Conservation (phyloP, 1,140 invertebrate genomes). For the Leguminivora glycinivorella region DNA sequence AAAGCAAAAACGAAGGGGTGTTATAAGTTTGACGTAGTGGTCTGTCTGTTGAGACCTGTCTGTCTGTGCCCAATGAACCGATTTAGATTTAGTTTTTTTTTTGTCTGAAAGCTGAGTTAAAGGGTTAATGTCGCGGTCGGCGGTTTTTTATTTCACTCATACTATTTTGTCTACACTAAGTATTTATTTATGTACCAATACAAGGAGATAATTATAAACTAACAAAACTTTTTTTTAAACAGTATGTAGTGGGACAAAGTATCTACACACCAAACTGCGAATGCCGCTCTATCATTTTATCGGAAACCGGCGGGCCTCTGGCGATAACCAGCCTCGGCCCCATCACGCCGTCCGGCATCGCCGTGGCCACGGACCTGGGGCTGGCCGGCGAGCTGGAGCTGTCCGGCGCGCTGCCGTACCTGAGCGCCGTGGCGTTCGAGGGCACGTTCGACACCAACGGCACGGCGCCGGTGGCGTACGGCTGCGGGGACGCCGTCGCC, state of each 20-base stretch:
- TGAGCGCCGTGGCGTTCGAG: background rate
- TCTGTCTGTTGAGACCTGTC: no score
- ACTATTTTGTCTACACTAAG: no score
- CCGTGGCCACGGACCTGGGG: conserved; percentile 40
- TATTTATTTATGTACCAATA: no score
- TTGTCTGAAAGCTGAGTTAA: no score
- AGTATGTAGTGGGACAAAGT: background rate
- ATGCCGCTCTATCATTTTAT: background rate
- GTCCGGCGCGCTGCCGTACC: background rate
- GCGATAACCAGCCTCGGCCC: conserved; percentile 36
- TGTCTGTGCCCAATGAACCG: no score
- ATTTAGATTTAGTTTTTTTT: no score
- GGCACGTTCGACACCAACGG: background rate
- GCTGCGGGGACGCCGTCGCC: background rate
- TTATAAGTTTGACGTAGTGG: no score
- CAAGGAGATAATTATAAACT: no score
- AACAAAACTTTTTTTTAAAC: background rate
- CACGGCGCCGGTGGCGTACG: background rate
- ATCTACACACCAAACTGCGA: background rate
- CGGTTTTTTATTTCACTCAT: no score
- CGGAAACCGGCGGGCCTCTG: conserved; percentile 6
- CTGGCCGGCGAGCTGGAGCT: conserved; percentile 45
- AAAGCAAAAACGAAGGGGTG: no score
- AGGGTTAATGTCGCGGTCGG: no score
- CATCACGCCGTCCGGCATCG: conserved; percentile 39